Conservation (phyloP, 2,797 vertebrate genomes). For the Phoeniculus purpureus region DNA sequence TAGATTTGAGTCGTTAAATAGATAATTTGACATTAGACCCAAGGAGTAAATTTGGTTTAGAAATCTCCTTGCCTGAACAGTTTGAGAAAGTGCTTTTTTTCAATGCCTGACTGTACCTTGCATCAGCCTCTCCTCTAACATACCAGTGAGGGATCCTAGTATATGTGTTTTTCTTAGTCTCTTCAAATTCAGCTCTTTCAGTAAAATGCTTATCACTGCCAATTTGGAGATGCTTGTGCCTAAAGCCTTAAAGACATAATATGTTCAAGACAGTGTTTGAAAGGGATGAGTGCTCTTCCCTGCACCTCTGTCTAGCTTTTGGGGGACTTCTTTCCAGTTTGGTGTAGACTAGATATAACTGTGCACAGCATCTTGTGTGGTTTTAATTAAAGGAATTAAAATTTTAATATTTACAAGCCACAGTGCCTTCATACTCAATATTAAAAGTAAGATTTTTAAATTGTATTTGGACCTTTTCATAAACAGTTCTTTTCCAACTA, state of each 20-base stretch:
- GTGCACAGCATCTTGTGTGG: accelerated
- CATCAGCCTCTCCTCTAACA: background rate
- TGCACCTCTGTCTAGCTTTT: background rate
- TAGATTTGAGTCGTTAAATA: background rate
- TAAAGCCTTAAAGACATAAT: background rate
- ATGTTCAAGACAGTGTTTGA: background rate
- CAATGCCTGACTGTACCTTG: background rate
- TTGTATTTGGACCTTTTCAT: background rate
- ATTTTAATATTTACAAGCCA: background rate
- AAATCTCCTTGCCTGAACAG: background rate
- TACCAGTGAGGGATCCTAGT: background rate
- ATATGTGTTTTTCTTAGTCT: background rate
- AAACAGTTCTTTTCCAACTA: background rate
- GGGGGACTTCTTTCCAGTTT: background rate
- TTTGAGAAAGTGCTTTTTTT: background rate
- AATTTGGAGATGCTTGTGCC: background rate
- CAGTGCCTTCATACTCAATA: background rate
- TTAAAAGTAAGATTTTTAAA: background rate
- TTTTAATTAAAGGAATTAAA: background rate
- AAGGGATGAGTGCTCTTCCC: background rate
- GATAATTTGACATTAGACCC: background rate
- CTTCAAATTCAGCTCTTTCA: background rate
- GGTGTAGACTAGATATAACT: background rate
- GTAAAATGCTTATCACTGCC: background rate
- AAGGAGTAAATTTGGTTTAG: background rate